Evolutionary conservation across 2,797 vertebrate genomes (phyloP), one percentile per base, ranked within the genome.

Genomic region (Cyprinodon diabolis): DNA sequence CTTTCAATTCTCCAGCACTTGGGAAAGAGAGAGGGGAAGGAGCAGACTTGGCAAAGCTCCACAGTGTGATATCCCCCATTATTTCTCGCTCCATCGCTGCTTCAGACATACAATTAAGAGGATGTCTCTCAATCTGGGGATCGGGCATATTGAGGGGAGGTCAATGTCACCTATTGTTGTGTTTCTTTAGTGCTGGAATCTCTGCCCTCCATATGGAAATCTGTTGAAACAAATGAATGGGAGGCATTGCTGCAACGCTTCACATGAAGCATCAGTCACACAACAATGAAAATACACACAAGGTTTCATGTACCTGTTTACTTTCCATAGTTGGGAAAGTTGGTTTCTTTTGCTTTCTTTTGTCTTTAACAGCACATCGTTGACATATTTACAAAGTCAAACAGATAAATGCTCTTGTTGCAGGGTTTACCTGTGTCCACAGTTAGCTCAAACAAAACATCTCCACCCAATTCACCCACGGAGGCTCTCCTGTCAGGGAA

Each of bases 1-100:
- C 90, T 92, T 84, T 84, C 86, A 72, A 78, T 91, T 89, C 89
- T 86, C 82, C 79, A 65, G 88, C 83, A 77, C 84, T 81, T 68
- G 45, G 86, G 83, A 85, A 76, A 68, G 77, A 74, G 66, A 56
- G 52, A 12, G 40, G 69, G 80, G 80, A 54, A 74, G 81, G 73
- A 75, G 82, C 37, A 30, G 85, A 69, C 83, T 90, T 92, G 90
- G 91, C 90, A 78, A 72, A 35, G 79, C 82, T 84, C 91, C 89
- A 89, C 77, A 6, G 13, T 51, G 80, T 77, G 81, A 90, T 91
- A 88, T 79, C 84, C 85, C 78, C 86, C 83, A 76, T 92, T 87
- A 89, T 90, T 91, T 89, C 77, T 78, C 66, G 68, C 88, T 87
- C 80, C 84, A 75, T 87, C 79, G 84, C 85, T 76, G 80, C 75